phyloP scores from a whole-genome alignment of 2,888 invertebrate species.

The Drosophila anomelani region DNA sequence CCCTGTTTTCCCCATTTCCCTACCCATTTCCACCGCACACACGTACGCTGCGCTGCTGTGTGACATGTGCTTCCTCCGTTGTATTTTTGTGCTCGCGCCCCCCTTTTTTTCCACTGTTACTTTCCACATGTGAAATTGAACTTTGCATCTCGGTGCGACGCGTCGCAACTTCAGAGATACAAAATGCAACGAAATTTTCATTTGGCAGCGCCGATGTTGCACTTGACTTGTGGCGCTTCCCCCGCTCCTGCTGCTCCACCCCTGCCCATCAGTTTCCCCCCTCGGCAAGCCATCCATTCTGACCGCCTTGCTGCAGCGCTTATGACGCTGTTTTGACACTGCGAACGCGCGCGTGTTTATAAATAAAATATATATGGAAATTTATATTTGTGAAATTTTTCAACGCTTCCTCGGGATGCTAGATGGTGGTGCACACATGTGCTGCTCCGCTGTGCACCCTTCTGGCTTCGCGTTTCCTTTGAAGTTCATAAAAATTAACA shows the following conservation, averaged over 20 bases:
- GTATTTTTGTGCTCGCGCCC: constrained; percentile 58
- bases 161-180: constrained; percentile 60
- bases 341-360: constrained; percentile 76
- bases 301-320: constrained; percentile 32
- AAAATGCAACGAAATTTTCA: constrained; percentile 47
- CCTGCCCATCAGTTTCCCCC: constrained; percentile 13
- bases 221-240: constrained; percentile 78
- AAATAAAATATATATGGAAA: constrained; percentile 67
- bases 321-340: constrained; percentile 80
- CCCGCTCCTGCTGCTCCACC: constrained; percentile 7
- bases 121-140: constrained; percentile 80
- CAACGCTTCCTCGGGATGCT: constrained; percentile 54
- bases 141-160: constrained; percentile 76
- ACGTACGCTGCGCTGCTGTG: constrained; percentile 53
- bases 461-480: constrained; percentile 58
- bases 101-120: constrained; percentile 61
- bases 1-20: constrained; percentile 3
- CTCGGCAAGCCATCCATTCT: constrained; percentile 33
- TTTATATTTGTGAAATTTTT: constrained; percentile 66
- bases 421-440: constrained; percentile 63
- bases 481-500: constrained; percentile 78
- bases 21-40: constrained; percentile 34
- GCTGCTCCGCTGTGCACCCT: constrained; percentile 70
- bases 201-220: constrained; percentile 50
- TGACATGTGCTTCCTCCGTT: constrained; percentile 79